phyloP scores from a whole-genome alignment of 2,797 vertebrate species.

The Remorina albescens region DNA sequence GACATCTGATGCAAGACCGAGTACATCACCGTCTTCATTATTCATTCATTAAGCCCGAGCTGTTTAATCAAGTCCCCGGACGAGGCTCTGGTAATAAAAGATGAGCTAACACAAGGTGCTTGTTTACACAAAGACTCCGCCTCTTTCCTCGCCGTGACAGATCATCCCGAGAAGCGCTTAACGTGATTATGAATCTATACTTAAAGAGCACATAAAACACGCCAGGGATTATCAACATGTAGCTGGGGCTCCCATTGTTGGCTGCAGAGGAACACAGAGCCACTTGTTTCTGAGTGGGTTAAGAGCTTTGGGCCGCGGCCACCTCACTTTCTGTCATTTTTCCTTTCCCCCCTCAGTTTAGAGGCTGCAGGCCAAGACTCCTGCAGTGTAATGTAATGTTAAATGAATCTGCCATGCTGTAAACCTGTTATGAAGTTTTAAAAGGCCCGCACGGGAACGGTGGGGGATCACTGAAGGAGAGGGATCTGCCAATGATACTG shows the following conservation, averaged over 20 bases:
- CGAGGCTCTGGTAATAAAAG: constrained; percentile 33
- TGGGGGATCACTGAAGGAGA: constrained; percentile 32
- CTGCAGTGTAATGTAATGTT: constrained; percentile 68
- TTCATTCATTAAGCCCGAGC: constrained; percentile 58
- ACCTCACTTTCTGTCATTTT: constrained; percentile 57
- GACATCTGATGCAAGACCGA: constrained; percentile 33
- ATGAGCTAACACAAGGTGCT: constrained; percentile 53
- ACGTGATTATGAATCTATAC: constrained; percentile 73
- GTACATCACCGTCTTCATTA: constrained; percentile 42
- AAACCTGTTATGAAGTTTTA: constrained; percentile 77
- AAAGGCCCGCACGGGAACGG: constrained; percentile 53
- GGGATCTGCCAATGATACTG: constrained; percentile 40
- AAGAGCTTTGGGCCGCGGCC: constrained; percentile 47
- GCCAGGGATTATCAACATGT: constrained; percentile 64
- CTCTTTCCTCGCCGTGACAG: constrained; percentile 37
- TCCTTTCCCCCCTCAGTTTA: constrained; percentile 26
- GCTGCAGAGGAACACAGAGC: constrained; percentile 36
- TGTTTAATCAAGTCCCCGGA: constrained; percentile 57
- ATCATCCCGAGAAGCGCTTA: constrained; percentile 63
- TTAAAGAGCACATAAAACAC: constrained; percentile 73
- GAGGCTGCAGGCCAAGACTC: constrained; percentile 49
- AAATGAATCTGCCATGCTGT: constrained; percentile 76
- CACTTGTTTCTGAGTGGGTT: constrained; percentile 61
- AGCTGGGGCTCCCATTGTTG: constrained; percentile 52
- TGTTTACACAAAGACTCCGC: constrained; percentile 57